phyloP scores from a whole-genome alignment of 1,140 invertebrate species.

The Drepana arcuata region DNA sequence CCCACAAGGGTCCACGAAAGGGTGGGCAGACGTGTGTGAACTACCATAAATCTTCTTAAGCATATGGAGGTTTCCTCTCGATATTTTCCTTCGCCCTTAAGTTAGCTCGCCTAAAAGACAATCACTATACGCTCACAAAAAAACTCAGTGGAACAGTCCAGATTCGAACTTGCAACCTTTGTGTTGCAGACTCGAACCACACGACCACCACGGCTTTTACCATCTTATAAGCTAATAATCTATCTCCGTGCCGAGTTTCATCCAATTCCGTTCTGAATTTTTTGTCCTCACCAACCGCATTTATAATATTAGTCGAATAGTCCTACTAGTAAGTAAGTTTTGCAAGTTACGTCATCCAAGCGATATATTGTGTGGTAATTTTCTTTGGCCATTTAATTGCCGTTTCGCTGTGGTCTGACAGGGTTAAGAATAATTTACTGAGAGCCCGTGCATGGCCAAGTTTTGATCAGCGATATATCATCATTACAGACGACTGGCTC shows the following conservation, averaged over 20 bases:
- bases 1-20: too few species aligned
- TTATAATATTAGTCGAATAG: too few species aligned
- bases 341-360: too few species aligned
- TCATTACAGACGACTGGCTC: conserved; percentile 45
- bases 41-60: too few species aligned
- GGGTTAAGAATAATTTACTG: conserved; percentile 59
- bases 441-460: conserved; percentile 49
- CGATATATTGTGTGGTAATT: conserved; percentile 67
- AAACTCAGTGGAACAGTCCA: too few species aligned
- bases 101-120: too few species aligned
- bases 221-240: neutral
- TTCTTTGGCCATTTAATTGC: conserved; percentile 58
- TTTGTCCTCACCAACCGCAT: conserved; percentile 38
- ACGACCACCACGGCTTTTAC: neutral
- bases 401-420: conserved; percentile 54
- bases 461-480: conserved; percentile 57
- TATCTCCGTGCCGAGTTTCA: neutral
- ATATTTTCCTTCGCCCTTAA: too few species aligned
- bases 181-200: neutral
- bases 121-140: too few species aligned
- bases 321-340: too few species aligned
- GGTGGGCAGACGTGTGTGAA: too few species aligned
- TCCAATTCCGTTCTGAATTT: neutral
- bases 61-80: too few species aligned
- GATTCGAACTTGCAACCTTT: too few species aligned